Evolutionary conservation across 2,797 vertebrate species (phyloP).

Genomic region (Mus spretus): DNA sequence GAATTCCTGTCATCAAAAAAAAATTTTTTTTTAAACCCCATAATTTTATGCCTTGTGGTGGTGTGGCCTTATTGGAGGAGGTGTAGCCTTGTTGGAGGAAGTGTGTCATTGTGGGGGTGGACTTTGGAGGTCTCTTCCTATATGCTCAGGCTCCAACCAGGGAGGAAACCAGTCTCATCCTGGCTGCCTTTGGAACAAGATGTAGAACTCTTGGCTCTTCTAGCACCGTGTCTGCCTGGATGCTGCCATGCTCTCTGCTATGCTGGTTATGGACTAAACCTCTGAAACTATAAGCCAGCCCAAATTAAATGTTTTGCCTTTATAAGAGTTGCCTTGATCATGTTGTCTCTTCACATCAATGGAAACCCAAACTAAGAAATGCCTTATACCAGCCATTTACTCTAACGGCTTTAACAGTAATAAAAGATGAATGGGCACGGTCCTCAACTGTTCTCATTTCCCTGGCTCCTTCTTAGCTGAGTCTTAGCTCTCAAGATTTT

Average conservation of each 20-base stretch:
- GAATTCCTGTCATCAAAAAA: not conserved
- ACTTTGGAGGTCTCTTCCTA: not conserved
- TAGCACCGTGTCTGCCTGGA: not conserved
- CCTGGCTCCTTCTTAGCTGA: not conserved
- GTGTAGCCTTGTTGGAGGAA: not conserved
- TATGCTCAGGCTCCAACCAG: not conserved
- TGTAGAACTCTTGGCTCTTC: not conserved
- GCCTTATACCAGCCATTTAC: not conserved
- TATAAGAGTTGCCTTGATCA: not conserved
- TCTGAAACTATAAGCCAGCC: not conserved
- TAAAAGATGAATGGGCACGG: not conserved
- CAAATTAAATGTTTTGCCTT: not conserved
- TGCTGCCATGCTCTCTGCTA: not conserved
- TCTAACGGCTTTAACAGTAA: slow-evolving; percentile 18
- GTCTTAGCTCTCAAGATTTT: not conserved
- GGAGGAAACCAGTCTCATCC: not conserved
- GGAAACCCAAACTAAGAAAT: not conserved
- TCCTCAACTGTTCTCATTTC: not conserved
- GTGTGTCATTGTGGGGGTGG: not conserved
- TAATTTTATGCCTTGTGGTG: not conserved
- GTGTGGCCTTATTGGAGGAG: not conserved
- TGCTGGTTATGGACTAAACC: not conserved
- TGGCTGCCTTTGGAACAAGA: not conserved
- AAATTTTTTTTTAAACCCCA: slow-evolving; percentile 8
- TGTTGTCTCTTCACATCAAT: not conserved